Evolutionary conservation across 1,140 invertebrate species (phyloP), one percentile per base, ranked within the genome.

Genomic region (Drosophila sulfurigaster): DNA sequence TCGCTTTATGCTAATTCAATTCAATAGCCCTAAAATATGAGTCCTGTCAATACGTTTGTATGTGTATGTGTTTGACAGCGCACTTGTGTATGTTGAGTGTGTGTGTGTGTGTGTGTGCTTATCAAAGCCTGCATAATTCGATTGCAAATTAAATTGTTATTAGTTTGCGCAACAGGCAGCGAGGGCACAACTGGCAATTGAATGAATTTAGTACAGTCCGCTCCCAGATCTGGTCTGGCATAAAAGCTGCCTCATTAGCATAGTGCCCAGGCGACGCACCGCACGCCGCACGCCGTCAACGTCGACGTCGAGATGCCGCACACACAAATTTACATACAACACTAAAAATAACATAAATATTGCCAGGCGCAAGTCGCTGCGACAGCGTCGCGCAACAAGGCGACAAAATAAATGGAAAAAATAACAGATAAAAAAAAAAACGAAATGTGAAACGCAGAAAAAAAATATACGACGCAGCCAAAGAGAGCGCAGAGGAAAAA

Each of bases 71-170:
- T 45, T 46, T 78, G 45, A 38, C 35, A 11, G 35, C 35, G 35
- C 65, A 52, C 41, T 15, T 51, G 51, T 51, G 43, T 69, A 32
- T 30, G n/a, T 49, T 54, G 71, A 51, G 59, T 52, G 51, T 48
- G 30, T 65, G 58, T 32, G 13, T 46, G 45, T 62, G 35, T 66
- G 41, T 58, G 35, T 59, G 67, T 58, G 74, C 63, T 68, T 52
- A 78, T 51, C 82, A 64, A 62, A 75, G 76, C 79, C 72, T 82
- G 83, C 78, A 87, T 87, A 87, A 87, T 87, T 87, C 79, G 78
- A 79, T 87, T 77, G 66, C 66, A 87, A 87, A 82, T 87, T 79
- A 87, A 87, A 82, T 87, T 82, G 79, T 87, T 87, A 87, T 87
- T 87, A 82, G 82, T 82, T 87, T 77, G 66, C 66, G 72, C 77